Conservation (phyloP, 2,113 vertebrate genomes). For the Psittacara wagleri region DNA sequence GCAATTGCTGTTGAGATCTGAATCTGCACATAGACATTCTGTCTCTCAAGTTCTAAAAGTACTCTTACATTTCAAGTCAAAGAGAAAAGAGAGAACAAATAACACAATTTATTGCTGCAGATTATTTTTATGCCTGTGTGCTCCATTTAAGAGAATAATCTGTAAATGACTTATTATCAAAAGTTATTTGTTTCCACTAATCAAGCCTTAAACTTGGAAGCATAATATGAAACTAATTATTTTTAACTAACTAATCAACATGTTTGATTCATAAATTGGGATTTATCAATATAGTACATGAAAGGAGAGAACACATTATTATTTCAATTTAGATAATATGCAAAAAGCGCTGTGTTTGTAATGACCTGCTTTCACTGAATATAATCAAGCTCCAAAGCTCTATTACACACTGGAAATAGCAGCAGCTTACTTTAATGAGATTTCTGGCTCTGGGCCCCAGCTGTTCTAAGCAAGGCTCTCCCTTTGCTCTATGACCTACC, state of each 20-base stretch:
- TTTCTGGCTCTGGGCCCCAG: slow-evolving; percentile 83
- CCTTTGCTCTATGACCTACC: slow-evolving; percentile 77
- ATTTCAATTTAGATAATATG: slow-evolving; percentile 79
- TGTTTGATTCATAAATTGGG: slow-evolving; percentile 79
- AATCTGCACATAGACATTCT: slow-evolving; percentile 37
- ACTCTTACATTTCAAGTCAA: slow-evolving; percentile 16
- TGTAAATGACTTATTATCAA: slow-evolving; percentile 65
- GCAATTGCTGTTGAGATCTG: slow-evolving; percentile 35
- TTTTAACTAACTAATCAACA: slow-evolving; percentile 80
- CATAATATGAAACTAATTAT: slow-evolving; percentile 75
- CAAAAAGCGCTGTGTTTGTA: slow-evolving; percentile 75
- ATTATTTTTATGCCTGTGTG: slow-evolving; percentile 58
- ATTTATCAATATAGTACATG: slow-evolving; percentile 77
- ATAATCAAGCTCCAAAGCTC: slow-evolving; percentile 83
- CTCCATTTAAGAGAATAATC: slow-evolving; percentile 66
- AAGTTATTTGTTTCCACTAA: slow-evolving; percentile 70
- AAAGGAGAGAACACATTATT: slow-evolving; percentile 77
- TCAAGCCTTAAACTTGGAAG: slow-evolving; percentile 71
- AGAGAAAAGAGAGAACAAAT: slow-evolving; percentile 12
- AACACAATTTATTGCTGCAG: slow-evolving; percentile 33
- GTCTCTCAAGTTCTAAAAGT: slow-evolving; percentile 41
- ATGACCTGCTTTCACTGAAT: slow-evolving; percentile 81
- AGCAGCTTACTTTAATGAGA: slow-evolving; percentile 89
- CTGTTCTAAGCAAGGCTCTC: slow-evolving; percentile 73
- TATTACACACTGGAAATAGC: slow-evolving; percentile 87